Percentiles rank a stretch among this genome's conserved stretches.
phyloP scores from a whole-genome alignment of 2,113 vertebrate genomes.

The Protomyctophum bolini region DNA sequence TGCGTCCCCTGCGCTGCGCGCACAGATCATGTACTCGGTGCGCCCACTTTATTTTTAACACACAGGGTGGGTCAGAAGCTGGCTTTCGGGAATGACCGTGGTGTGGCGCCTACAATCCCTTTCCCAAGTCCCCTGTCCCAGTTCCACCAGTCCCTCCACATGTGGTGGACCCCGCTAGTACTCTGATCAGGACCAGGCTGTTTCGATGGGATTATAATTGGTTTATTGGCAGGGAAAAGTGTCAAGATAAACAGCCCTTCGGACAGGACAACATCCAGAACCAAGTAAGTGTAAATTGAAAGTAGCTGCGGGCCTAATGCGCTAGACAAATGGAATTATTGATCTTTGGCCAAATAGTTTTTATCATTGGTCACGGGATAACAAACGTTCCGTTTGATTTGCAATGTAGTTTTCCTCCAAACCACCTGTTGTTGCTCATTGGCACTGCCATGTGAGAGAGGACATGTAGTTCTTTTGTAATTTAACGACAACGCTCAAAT shows the following conservation, averaged over 20 bases:
- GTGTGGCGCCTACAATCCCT: constrained; percentile 56
- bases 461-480: background rate
- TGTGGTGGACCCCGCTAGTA: constrained; percentile 41
- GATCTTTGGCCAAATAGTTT: constrained; percentile 29
- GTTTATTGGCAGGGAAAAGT: constrained; percentile 49
- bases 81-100: constrained; percentile 72
- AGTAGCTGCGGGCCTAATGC: background rate
- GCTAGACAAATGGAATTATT: constrained; percentile 20
- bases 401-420: constrained; percentile 12
- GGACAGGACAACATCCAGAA: constrained; percentile 39
- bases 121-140: constrained; percentile 50
- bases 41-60: constrained; percentile 81
- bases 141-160: constrained; percentile 43
- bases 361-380: background rate
- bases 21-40: constrained; percentile 67
- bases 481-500: too few relatives aligned
- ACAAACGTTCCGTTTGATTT: constrained; percentile 3
- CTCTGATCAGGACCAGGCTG: constrained; percentile 53
- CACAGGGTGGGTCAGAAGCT: constrained; percentile 73
- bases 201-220: constrained; percentile 72
- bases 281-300: constrained; percentile 56
- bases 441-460: background rate
- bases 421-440: constrained; percentile 60
- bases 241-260: constrained; percentile 34
- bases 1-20: constrained; percentile 63